Evolutionary conservation across 2,797 vertebrate species (phyloP), one percentile per base, ranked within the genome.

Genomic region (Anolis apletophallus): DNA sequence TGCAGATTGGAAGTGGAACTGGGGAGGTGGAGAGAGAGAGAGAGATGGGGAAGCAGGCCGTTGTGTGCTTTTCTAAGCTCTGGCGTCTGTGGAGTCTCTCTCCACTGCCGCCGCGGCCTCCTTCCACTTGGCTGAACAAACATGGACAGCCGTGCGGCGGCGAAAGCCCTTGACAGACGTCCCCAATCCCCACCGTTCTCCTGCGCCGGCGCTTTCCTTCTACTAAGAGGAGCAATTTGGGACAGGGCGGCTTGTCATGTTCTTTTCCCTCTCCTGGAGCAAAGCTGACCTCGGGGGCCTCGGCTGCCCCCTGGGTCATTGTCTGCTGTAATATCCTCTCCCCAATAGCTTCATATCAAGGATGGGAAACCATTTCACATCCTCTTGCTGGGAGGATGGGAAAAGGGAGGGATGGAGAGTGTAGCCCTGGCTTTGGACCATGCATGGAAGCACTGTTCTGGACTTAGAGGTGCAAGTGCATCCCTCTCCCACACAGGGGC

Each of bases 111-210:
- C 67, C 16, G 90, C 86, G 83, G 91, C 91, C 88, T 81, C 93
- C 93, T 94, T 95, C 93, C 93, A 92, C 93, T 92, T 84, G 92
- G 91, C 91, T 93, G 92, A 91, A 59, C 92, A 85, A 91, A 90
- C 91, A 92, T 85, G 90, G 90, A 90, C 89, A 81, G 90, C 86
- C 82, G 81, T 91, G 91, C 91, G 91, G 82, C 91, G 90, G 90
- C 88, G 88, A 92, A 92, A 81, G 80, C 91, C 90, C 93, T 80
- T 88, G 93, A 93, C 92, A 89, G 87, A 4, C 9, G 36, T 88
- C 83, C 12, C 69, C 82, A 92, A 17, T 76, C 82, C 6, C 61
- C 81, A 89, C 87, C 68, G 46, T 81, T 87, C 90, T 78, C 80
- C 72, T 81, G 87, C 80, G 69, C 92, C 32, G n/a, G 52, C 85